A percentile compares a stretch with the other conserved stretches of the same genome.
These are phyloP conservation scores for Desmodus rotundus DNA, from an alignment of 2,113 vertebrate genomes.

Conservation along the genomic window DNA sequence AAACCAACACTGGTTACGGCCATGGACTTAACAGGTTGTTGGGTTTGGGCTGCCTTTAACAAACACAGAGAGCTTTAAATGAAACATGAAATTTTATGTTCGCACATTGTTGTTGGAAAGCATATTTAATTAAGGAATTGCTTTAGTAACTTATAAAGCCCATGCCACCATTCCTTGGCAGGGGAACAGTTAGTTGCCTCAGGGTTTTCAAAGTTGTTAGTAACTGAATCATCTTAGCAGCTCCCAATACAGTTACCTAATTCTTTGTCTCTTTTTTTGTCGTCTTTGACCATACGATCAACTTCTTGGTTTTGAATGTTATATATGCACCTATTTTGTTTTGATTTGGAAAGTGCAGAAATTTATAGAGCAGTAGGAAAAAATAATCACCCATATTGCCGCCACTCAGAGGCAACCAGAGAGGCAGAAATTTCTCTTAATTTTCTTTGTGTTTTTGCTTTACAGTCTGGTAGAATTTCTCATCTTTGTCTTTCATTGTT, in stretches of 20 bases:
- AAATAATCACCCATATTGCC: background rate
- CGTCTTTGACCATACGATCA: background rate
- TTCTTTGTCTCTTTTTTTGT: conserved; percentile 2
- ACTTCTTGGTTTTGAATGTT: background rate
- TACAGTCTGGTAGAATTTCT: background rate
- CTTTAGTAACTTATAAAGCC: conserved; percentile 19
- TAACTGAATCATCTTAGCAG: background rate
- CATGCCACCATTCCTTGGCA: background rate
- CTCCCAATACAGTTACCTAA: background rate
- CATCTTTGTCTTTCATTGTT: background rate
- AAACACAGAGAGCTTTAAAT: background rate
- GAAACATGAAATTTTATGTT: conserved; percentile 45
- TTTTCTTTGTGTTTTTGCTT: background rate
- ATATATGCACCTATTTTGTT: background rate
- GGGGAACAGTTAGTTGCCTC: background rate
- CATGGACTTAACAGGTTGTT: background rate
- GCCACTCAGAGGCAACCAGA: background rate
- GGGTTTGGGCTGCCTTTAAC: background rate
- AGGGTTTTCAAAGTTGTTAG: background rate
- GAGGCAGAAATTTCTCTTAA: background rate
- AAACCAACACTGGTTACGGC: background rate
- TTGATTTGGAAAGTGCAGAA: background rate
- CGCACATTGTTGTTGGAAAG: conserved; percentile 29
- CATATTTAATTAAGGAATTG: conserved; percentile 46
- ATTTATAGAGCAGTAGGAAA: background rate